Evolutionary conservation across 2,888 invertebrate genomes (phyloP), one percentile per base, ranked within the genome.

Genomic region (Alviniconcha strummeri): DNA sequence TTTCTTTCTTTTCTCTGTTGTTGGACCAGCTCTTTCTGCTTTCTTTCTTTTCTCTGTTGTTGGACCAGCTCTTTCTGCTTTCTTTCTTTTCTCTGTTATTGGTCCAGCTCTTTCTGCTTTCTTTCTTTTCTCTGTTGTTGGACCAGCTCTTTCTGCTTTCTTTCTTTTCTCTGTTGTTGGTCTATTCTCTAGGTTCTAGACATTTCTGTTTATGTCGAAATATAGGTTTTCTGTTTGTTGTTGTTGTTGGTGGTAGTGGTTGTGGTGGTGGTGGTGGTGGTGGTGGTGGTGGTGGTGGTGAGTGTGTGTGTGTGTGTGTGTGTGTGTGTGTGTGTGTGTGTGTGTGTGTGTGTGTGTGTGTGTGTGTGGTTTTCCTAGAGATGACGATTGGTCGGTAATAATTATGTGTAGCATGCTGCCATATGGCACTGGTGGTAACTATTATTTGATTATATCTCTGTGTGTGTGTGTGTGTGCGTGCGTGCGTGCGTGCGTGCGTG

Each of bases 301-400:
- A 60, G 8, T 54, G 15, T 55, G 55, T 55, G 6, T 17, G 17
- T 15, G 13, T 55, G 55, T 55, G 17, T 15, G 17, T 75, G 55
- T 15, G 17, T 75, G 55, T 54, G 9, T 55, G 55, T 15, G 55
- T 75, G 17, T 5, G 17, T 55, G 75, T 13, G 75, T 75, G 75
- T 55, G 75, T 75, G 55, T 55, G 75, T 75, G 75, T 55, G 55
- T 75, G 75, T 55, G 75, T 72, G 52, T 72, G 72, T 72, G 72
- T 72, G 5, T 72, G 72, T 72, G 72, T 72, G 52, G 72, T 72
- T 36, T 7, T 6, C 52, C 5, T 36, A 11, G 9, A 36, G 9
- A 52, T 36, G 52, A 11, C 17, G 36, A n/a, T 72, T 4, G 9
- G 52, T 72, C 9, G 9, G 72, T 15, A 55, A 71, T 19, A 71